These are phyloP conservation scores for Tupaia chinensis DNA, from an alignment of 2,113 vertebrate species.

Conservation along the genomic window DNA sequence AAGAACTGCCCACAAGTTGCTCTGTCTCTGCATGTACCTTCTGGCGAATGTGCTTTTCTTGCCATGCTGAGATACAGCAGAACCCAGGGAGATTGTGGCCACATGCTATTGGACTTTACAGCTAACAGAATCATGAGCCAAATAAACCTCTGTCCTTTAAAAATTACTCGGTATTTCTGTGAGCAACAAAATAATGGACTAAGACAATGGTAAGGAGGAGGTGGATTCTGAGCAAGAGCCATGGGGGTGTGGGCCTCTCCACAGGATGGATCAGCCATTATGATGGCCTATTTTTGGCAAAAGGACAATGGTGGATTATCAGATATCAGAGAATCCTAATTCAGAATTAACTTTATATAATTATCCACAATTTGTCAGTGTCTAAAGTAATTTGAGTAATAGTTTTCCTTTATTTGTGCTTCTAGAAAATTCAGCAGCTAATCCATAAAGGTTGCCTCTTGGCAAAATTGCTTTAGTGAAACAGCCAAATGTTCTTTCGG, in stretches of 20 bases:
- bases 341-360: neutral
- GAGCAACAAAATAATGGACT: too few species aligned
- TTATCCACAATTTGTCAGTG: neutral
- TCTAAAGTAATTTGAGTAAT: conserved; percentile 6
- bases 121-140: too few species aligned
- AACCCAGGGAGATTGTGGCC: too few species aligned
- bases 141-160: too few species aligned
- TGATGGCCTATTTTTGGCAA: neutral
- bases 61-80: too few species aligned
- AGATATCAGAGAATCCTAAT: neutral
- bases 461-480: neutral
- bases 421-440: conserved; percentile 7
- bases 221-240: neutral
- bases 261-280: neutral
- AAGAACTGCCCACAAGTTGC: too few species aligned
- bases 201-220: too few species aligned
- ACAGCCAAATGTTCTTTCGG: neutral
- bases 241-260: neutral
- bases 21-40: too few species aligned
- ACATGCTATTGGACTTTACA: too few species aligned
- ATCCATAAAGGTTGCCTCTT: neutral
- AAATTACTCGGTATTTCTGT: too few species aligned
- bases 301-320: neutral
- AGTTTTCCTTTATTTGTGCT: conserved; percentile 8
- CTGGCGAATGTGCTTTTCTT: too few species aligned